Conservation (phyloP, 2,797 vertebrate genomes). For the Tadarida brasiliensis region DNA sequence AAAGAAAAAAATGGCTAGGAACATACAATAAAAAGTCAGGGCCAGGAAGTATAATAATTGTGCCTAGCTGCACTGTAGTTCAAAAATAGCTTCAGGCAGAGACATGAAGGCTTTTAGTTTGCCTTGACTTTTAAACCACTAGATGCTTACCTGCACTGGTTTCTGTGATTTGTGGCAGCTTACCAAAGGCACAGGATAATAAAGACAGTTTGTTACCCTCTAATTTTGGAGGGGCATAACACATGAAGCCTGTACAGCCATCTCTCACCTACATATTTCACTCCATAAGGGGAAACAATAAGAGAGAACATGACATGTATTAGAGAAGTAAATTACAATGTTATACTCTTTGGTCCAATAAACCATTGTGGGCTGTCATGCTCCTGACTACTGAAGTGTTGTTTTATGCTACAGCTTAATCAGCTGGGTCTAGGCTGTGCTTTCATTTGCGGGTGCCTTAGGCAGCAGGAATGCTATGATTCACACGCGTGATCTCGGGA, state of each 20-base stretch:
- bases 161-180: conserved; percentile 85
- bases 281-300: conserved; percentile 86
- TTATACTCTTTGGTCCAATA: conserved; percentile 86
- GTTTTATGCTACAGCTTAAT: conserved; percentile 87
- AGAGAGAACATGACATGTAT: conserved; percentile 86
- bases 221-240: conserved; percentile 87
- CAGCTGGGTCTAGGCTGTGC: conserved; percentile 81
- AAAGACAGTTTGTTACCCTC: conserved; percentile 87
- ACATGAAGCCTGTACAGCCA: conserved; percentile 80
- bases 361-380: conserved; percentile 84
- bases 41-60: conserved; percentile 82
- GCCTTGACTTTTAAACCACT: conserved; percentile 84
- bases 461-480: conserved; percentile 82
- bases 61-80: conserved; percentile 77
- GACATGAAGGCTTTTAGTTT: conserved; percentile 80
- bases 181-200: conserved; percentile 84
- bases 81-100: conserved; percentile 84
- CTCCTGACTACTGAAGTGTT: conserved; percentile 83
- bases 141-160: conserved; percentile 82
- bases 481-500: conserved; percentile 74
- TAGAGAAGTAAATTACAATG: conserved; percentile 88
- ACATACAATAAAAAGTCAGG: neutral
- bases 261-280: conserved; percentile 86
- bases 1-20: neutral
- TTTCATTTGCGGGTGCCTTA: conserved; percentile 69